A percentile compares a stretch with the other conserved stretches of the same genome.
These are phyloP conservation scores for Cheilosia urbana DNA, from an alignment of 2,888 invertebrate genomes.

Conservation along the genomic window DNA sequence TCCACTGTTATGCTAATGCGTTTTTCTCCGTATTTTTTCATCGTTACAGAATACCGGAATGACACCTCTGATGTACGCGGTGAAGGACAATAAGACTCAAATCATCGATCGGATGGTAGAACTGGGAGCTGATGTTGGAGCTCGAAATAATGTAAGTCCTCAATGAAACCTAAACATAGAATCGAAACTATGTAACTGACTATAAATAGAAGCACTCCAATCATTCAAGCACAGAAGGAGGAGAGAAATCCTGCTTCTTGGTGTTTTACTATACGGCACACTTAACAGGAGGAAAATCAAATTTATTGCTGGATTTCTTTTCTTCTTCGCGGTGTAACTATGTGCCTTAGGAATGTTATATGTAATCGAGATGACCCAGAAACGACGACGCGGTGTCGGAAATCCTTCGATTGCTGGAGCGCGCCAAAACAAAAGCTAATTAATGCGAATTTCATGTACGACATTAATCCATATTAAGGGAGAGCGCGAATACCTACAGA, in stretches of 20 bases:
- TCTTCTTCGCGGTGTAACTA: conserved; percentile 42
- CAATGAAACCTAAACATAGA: conserved; percentile 60
- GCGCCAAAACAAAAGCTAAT: conserved; percentile 71
- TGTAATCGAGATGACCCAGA: conserved; percentile 75
- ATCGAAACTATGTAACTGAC: conserved; percentile 11
- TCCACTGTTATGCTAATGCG: conserved; percentile 19
- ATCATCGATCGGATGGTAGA: conserved; percentile 96
- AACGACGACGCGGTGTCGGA: conserved; percentile 68
- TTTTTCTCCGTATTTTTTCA: conserved; percentile 23
- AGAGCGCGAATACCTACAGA: not conserved
- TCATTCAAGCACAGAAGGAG: conserved; percentile 1
- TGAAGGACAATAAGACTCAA: conserved; percentile 96
- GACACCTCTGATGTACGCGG: conserved; percentile 98
- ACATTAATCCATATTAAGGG: conserved; percentile 59
- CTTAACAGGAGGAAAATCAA: conserved; percentile 52
- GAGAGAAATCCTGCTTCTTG: conserved; percentile 30
- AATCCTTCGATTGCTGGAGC: conserved; percentile 65
- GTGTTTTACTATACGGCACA: conserved; percentile 26
- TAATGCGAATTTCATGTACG: conserved; percentile 66
- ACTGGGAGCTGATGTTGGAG: conserved; percentile 95
- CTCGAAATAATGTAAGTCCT: conserved; percentile 94
- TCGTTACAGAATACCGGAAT: conserved; percentile 93
- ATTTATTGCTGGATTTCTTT: conserved; percentile 41
- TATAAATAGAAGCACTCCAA: conserved; percentile 60
- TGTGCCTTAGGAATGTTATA: conserved; percentile 48